phyloP scores from a whole-genome alignment of 1,140 invertebrate genomes.

The Oscheius sp. region DNA sequence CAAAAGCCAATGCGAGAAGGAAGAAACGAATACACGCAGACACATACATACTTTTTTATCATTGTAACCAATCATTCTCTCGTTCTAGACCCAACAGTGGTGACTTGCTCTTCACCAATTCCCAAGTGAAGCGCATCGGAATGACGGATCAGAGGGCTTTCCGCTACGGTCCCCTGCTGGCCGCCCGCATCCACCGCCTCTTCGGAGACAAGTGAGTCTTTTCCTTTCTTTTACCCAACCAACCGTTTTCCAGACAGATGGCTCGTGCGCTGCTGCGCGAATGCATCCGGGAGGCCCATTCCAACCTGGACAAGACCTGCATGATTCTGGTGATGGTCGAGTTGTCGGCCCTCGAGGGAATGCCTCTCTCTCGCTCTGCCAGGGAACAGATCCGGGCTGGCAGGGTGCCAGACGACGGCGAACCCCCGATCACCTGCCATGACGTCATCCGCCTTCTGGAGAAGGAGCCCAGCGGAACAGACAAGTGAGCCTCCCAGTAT shows the following conservation, averaged over 20 bases:
- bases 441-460: no score
- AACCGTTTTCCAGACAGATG: not conserved
- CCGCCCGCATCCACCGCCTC: slow-evolving; percentile 4
- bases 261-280: not conserved
- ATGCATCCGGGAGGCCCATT: not conserved
- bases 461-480: no score
- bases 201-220: slow-evolving; percentile 13
- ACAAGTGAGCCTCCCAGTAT: no score
- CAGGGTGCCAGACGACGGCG: no score
- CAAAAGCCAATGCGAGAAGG: no score
- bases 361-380: no score
- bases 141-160: slow-evolving; percentile 1
- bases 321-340: not conserved
- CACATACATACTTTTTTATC: no score
- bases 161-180: slow-evolving; percentile 9
- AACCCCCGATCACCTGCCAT: no score
- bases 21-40: no score
- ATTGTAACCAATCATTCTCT: no score
- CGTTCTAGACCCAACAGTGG: slow-evolving; percentile 6
- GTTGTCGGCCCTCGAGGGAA: no score
- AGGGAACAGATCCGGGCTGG: no score
- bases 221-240: not conserved
- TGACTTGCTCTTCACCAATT: not conserved
- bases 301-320: not conserved
- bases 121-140: not conserved